phyloP scores from a whole-genome alignment of 2,888 invertebrate species.

The Diploptera punctata region DNA sequence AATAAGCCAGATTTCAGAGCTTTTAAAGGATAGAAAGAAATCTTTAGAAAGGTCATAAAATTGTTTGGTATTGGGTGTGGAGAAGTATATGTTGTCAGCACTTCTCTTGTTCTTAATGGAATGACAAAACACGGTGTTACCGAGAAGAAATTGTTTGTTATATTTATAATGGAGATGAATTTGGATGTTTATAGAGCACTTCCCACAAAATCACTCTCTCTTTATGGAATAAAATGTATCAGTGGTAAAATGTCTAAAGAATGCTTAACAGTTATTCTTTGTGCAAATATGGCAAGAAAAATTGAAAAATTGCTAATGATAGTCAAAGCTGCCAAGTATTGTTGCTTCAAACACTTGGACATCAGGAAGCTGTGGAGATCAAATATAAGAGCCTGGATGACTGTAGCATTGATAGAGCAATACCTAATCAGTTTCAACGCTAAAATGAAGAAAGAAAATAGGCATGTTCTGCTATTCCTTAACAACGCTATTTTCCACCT shows the following conservation, averaged over 20 bases:
- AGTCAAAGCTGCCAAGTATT: too few relatives aligned
- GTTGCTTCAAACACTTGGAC: not conserved
- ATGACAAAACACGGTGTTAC: too few relatives aligned
- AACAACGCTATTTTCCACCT: not conserved
- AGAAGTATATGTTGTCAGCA: too few relatives aligned
- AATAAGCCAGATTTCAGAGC: too few relatives aligned
- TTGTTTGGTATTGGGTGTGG: too few relatives aligned
- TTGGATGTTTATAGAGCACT: not conserved
- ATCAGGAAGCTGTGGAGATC: not conserved
- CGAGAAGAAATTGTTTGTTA: too few relatives aligned
- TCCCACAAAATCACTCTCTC: not conserved
- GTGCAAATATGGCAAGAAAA: not conserved
- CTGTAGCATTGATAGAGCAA: not conserved
- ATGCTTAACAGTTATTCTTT: not conserved
- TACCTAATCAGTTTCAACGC: not conserved
- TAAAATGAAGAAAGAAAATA: not conserved
- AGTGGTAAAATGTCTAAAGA: too few relatives aligned
- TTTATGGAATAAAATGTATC: not conserved
- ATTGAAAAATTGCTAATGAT: not conserved
- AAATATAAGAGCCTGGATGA: not conserved
- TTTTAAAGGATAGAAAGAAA: too few relatives aligned
- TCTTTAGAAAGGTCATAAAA: too few relatives aligned
- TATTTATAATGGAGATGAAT: too few relatives aligned
- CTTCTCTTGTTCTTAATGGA: too few relatives aligned
- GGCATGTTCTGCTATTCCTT: not conserved